A percentile compares a stretch with the other conserved stretches of the same genome.
Conservation (phyloP, 2,797 vertebrate species). For the Telmatherina bonti region DNA sequence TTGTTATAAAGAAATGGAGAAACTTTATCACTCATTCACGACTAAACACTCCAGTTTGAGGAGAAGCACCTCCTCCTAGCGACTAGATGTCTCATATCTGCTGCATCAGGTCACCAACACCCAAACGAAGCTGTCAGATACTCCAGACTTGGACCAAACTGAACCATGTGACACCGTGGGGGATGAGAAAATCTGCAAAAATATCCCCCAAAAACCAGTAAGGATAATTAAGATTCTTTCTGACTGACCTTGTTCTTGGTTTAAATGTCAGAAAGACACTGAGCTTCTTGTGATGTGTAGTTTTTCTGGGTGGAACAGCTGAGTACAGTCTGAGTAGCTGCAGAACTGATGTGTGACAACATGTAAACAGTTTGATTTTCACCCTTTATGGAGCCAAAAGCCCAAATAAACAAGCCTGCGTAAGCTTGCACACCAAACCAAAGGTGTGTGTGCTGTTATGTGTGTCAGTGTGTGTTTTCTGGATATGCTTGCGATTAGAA, state of each 20-base stretch:
- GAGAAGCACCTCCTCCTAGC: too few species aligned
- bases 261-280: neutral
- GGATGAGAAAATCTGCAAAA: too few species aligned
- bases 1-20: too few species aligned
- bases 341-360: too few species aligned
- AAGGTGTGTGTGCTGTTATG: neutral
- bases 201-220: neutral
- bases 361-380: neutral
- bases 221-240: neutral
- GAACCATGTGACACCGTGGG: too few species aligned
- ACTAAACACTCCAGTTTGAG: too few species aligned
- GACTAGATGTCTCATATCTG: too few species aligned
- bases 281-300: neutral
- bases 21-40: too few species aligned
- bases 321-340: neutral
- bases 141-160: too few species aligned
- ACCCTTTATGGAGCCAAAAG: neutral
- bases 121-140: too few species aligned
- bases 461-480: constrained; percentile 34
- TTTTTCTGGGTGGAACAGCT: neutral
- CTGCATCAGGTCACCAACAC: too few species aligned
- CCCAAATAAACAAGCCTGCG: neutral
- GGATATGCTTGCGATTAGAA: constrained; percentile 6
- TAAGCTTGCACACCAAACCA: too few species aligned
- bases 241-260: neutral